Base-by-base conservation (phyloP, 2,888 invertebrate genomes). In the Fabriciana adippe region DNA sequence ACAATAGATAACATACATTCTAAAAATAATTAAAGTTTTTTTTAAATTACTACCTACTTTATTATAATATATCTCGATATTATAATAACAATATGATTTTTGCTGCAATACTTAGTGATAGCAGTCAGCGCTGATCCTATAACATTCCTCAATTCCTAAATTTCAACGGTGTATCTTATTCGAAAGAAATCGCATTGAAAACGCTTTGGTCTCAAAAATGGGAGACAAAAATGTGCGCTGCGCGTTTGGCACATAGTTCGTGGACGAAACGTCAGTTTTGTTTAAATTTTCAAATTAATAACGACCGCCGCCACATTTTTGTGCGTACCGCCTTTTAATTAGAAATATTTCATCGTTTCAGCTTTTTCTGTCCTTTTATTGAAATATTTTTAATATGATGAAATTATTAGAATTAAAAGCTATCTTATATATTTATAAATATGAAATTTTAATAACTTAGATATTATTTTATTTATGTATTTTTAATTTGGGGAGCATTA, bases 231-330 rank as follows among this genome's bases (percentile, higher is more conserved):
- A 89, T 86, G 78, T 84, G 75, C 75, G 81, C 80, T 83, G 81
- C 85, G 84, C 86, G 83, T 88, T 83, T 78, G 75, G 79, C 76
- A 78, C 87, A 92, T 92, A 86, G 83, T 89, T 90, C 84, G 81
- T 83, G 82, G 87, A 88, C 85, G 79, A 88, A 86, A 89, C 85
- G 88, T 85, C 85, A 87, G 86, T 88, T 91, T 91, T 89, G 91
- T 89, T 88, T 80, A 86, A 90, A 90, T 89, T 90, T 90, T 81
- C 81, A 88, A 90, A 89, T 90, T 92, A 92, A 91, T 91, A 91
- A 88, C 83, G 82, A 73, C 73, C 78, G 79, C 75, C 78, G 74
- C 71, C 78, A 80, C 78, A 85, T 88, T 86, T 85, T 86, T 87
- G 83, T 79, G 73, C 80, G 81, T 76, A 61, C 69, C 73, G 77